Base-by-base conservation (phyloP, 2,797 vertebrate species). In the Novumbra hubbsi region DNA sequence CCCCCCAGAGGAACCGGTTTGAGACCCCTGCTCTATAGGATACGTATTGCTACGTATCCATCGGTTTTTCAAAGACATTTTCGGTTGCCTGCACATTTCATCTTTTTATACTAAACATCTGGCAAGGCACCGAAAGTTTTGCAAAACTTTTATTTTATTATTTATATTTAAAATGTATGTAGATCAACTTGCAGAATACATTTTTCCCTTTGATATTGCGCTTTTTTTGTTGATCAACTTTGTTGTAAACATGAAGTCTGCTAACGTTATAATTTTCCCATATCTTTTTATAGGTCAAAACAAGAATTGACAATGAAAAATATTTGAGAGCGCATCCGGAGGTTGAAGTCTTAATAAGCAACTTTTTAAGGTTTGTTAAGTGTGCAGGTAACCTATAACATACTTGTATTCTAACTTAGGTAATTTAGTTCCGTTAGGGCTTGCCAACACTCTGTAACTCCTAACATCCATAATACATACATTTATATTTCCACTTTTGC, bases 271-370 rank as follows among this genome's bases (percentile, higher is more conserved):
- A 19, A 6, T 41, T 38, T 45, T 45, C 11, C 2, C 16, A 1
- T 60, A 28, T 68, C 57, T n/a, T 19, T 38, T 49, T 24, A 4
- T 76, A 94, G 94, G 86, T 93, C 55, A 86, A 91, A 72, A 93
- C 90, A 0, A 90, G 89, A 85, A 89, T 92, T 45, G 85, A 89
- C 62, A 94, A 94, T 73, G 92, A 94, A 79, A 87, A 48, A 45
- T 94, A 94, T 82, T 52, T 94, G 77, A 88, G 82, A 68, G 80
- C 88, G 0, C 94, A 94, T 41, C 92, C 92, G 3, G 94, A 94
- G 32, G 82, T 94, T 21, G 90, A 93, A 9, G 30, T 83, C 0
- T 17, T 94, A 68, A 78, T 94, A 11, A 87, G 86, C 27, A 85
- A 86, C 80, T 94, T 94, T 67, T 57, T 94, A 8, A 91, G 92